A percentile compares a stretch with the other conserved stretches of the same genome.
Evolutionary conservation across 2,113 vertebrate genomes (phyloP).

Genomic region (Rhinolophus ferrumequinum): DNA sequence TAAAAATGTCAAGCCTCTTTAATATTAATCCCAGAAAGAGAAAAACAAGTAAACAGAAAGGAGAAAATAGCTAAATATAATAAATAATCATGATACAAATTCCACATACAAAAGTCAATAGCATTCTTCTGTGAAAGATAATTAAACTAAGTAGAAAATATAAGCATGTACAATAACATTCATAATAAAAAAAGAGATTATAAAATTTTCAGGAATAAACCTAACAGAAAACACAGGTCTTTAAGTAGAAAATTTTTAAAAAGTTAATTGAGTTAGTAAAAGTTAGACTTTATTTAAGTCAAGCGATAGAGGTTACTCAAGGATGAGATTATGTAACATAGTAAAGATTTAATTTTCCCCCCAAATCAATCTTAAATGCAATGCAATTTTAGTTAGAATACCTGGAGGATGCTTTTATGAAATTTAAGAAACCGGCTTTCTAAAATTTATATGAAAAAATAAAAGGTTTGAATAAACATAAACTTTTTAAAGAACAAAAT

Average conservation of each 20-base stretch:
- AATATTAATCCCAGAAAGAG: not conserved
- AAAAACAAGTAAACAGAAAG: not conserved
- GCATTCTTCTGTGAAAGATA: not conserved
- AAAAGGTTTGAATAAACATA: not conserved
- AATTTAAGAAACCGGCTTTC: not conserved
- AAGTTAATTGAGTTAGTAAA: not conserved
- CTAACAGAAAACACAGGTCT: not conserved
- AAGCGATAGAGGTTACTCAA: not conserved
- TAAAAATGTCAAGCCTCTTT: not conserved
- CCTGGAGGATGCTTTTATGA: not conserved
- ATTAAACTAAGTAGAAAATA: not conserved
- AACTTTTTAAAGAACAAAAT: not conserved
- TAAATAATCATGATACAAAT: not conserved
- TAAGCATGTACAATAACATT: not conserved
- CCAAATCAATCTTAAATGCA: conserved; percentile 23
- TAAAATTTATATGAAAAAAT: conserved; percentile 22
- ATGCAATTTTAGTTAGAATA: not conserved
- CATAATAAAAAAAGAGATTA: not conserved
- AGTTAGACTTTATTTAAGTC: not conserved
- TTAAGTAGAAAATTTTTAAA: not conserved
- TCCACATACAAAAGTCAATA: not conserved
- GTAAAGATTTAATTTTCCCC: not conserved
- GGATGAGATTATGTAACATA: not conserved
- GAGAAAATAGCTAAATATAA: not conserved
- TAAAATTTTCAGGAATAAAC: not conserved